phyloP scores from a whole-genome alignment of 2,797 vertebrate genomes.

The Margarornis squamiger region DNA sequence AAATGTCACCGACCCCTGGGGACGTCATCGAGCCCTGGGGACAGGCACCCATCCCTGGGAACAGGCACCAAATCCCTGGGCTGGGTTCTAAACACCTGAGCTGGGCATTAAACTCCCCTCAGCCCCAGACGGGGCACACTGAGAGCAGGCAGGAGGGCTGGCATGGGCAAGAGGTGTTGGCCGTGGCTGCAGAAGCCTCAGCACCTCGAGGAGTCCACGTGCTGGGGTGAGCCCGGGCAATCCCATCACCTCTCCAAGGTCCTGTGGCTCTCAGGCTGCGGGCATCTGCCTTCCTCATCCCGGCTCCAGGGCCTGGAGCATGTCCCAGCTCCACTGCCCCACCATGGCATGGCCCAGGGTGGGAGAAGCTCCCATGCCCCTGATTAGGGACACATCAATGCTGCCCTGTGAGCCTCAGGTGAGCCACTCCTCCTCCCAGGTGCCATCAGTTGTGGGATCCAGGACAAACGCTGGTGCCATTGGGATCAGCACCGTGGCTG shows the following conservation, averaged over 20 bases:
- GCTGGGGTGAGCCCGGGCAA: not conserved
- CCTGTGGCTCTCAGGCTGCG: not conserved
- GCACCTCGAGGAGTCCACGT: not conserved
- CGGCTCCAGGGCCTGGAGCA: not conserved
- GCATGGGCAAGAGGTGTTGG: not conserved
- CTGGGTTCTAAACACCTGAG: not conserved
- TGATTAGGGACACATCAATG: fast-evolving
- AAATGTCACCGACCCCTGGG: not conserved
- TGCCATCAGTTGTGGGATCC: not conserved
- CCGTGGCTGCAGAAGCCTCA: not conserved
- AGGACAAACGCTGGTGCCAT: not conserved
- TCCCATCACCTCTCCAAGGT: not conserved
- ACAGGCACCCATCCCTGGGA: fast-evolving
- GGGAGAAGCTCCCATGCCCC: fast-evolving
- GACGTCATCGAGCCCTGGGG: not conserved
- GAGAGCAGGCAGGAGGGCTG: not conserved
- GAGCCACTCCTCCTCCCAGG: not conserved
- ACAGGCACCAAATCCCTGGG: not conserved
- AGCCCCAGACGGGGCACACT: fast-evolving
- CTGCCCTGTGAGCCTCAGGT: not conserved
- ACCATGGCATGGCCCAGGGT: fast-evolving
- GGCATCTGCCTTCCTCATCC: not conserved
- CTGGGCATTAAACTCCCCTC: not conserved
- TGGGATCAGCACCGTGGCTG: not conserved
- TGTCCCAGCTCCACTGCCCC: fast-evolving